Base-by-base conservation (phyloP, 2,888 invertebrate species). In the Eupithecia insigniata region DNA sequence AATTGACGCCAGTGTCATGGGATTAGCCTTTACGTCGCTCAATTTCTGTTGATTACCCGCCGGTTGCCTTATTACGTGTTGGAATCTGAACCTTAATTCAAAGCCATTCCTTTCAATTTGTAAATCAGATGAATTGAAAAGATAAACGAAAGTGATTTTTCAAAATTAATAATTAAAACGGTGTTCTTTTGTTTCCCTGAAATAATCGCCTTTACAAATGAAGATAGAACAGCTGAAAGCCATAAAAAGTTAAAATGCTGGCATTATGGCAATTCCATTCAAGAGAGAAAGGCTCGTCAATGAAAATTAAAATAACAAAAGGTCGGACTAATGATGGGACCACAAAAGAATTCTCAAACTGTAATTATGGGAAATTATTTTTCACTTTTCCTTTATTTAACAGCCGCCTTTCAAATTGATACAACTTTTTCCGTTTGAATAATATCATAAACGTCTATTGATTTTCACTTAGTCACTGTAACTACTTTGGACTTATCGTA, bases 1-100 rank as follows among this genome's bases (percentile, higher is more conserved):
- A 75, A 70, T 71, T 70, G 71, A 72, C 74, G 67, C 69, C 69
- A 51, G 69, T 74, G 71, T 85, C 85, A 84, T 83, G 79, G 80
- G 83, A 85, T 86, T 81, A 84, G 81, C 67, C 30, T 69, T 69
- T 28, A 67, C 78, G 78, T 76, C 76, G 76, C 76, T 78, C 84
- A 82, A 84, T 85, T 83, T 83, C 83, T 81, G 81, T 78, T 78
- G 81, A 83, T 81, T 80, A 80, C 78, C 77, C 74, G 70, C 70
- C 78, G 73, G 73, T 71, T 39, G 74, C 69, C 74, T 71, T 72
- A 71, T 71, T 71, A 74, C 67, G 66, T 74, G 67, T 67, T 43
- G 62, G 64, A 69, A 43, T 69, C 67, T 67, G 36, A 71, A 67
- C 69, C 55, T 61, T 67, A 51, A 71, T 70, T 67, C 70, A 70